A percentile compares a stretch with the other conserved stretches of the same genome.
Evolutionary conservation across 2,797 vertebrate genomes (phyloP).

Genomic region (Megaceryle alcyon): DNA sequence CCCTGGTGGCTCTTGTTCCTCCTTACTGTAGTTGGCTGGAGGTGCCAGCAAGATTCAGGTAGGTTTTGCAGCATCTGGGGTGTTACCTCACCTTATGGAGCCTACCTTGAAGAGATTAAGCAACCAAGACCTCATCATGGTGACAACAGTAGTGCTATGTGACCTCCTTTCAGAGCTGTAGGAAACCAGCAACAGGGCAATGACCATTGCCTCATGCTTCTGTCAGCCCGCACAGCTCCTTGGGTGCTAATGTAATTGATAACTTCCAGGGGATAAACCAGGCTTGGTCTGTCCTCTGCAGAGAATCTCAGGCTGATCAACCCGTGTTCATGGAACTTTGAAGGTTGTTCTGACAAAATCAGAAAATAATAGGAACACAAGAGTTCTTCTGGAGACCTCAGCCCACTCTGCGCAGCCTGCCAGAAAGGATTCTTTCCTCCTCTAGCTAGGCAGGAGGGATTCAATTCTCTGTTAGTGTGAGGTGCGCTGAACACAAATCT

Average conservation of each 20-base stretch:
- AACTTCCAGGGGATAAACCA: neutral
- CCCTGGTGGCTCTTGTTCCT: neutral
- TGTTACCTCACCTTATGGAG: neutral
- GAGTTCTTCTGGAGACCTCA: neutral
- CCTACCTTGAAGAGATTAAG: neutral
- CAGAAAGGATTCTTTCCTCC: neutral
- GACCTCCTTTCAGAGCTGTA: neutral
- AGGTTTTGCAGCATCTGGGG: neutral
- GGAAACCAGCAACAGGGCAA: neutral
- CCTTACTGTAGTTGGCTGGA: neutral
- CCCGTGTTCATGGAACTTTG: neutral
- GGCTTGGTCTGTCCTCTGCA: neutral
- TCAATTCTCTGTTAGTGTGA: neutral
- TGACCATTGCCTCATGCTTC: neutral
- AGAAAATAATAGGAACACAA: neutral
- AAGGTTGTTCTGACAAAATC: neutral
- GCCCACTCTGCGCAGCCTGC: fast-evolving
- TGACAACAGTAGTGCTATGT: neutral
- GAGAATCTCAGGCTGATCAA: neutral
- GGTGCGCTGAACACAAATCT: neutral
- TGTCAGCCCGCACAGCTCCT: neutral
- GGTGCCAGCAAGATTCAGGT: neutral
- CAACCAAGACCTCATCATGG: neutral
- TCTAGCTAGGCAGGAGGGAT: neutral
- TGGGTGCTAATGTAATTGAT: neutral